Base-by-base conservation (phyloP, 2,797 vertebrate species). In the Microtus obscurus region DNA sequence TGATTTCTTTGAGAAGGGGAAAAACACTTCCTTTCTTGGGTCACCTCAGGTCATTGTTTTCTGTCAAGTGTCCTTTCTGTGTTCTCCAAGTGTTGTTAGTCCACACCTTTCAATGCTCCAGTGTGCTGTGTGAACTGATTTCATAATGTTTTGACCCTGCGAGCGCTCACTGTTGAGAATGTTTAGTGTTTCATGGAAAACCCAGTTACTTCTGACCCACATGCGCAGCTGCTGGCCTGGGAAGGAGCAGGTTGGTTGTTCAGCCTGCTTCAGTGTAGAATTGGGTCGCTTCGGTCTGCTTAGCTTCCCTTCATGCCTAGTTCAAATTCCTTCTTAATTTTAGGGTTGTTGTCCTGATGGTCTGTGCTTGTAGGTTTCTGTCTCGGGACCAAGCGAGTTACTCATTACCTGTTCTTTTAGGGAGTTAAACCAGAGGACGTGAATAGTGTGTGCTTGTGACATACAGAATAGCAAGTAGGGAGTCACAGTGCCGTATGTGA, bases 41-140 rank as follows among this genome's bases (percentile, higher is more conserved):
- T 96, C 93, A 95, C 93, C 95, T 96, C 94, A 92, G 96, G 97
- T 93, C 96, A 94, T 85, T 76, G 88, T 73, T 95, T 97, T 93
- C 80, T 96, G 91, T 97, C 91, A 94, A 95, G 96, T 95, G 71
- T 76, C 93, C 77, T 97, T 97, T 96, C 77, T 87, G 59, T 93
- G 65, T 78, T 95, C 80, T 88, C 93, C 94, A 83, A 81, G 89
- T 94, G 56, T 82, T 82, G 88, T 93, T 89, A 81, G 94, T 83
- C 48, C 37, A 40, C 81, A 63, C 79, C 86, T 92, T 92, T 89
- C 89, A 94, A 0, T 87, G 81, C 63, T 97, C 90, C 95, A 95
- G 45, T 96, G 97, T 96, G 92, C 91, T 95, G 95, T 96, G 92
- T 93, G 56, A 79, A 51, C 96, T 97, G 95, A 95, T 97, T 97